phyloP scores from a whole-genome alignment of 2,797 vertebrate species.

The Amblyopsis hoosieri region DNA sequence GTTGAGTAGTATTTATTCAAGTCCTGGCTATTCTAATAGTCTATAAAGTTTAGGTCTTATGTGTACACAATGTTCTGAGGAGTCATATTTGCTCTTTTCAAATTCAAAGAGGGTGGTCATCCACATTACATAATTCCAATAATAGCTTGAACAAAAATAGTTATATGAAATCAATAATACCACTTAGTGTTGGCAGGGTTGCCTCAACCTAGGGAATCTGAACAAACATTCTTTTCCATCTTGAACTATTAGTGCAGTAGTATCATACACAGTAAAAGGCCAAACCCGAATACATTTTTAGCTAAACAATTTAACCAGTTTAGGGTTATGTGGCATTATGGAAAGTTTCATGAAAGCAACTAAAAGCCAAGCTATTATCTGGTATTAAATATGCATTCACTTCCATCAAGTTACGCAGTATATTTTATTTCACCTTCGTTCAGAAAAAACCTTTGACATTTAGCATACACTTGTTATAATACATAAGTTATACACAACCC shows the following conservation, averaged over 20 bases:
- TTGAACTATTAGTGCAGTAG: conserved; percentile 4
- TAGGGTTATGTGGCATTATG: too few relatives aligned
- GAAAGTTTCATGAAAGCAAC: background rate
- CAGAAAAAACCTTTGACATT: too few relatives aligned
- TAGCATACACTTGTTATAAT: too few relatives aligned
- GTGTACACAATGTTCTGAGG: conserved; percentile 18
- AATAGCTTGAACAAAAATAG: conserved; percentile 66
- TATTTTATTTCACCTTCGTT: background rate
- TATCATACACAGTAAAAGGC: too few relatives aligned
- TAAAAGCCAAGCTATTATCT: background rate
- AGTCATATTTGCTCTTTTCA: conserved; percentile 42
- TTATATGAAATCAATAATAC: conserved; percentile 75
- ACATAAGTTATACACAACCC: too few relatives aligned
- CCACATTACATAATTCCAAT: conserved; percentile 44
- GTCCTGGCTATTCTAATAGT: background rate
- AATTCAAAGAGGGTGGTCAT: conserved; percentile 16
- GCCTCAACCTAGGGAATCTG: conserved; percentile 16
- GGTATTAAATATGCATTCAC: background rate
- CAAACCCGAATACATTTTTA: too few relatives aligned
- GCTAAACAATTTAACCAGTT: too few relatives aligned
- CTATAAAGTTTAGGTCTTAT: background rate
- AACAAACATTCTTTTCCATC: conserved; percentile 6
- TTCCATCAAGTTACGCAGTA: conserved; percentile 39
- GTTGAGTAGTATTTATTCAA: background rate
- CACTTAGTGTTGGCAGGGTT: conserved; percentile 53